Evolutionary conservation across 2,888 invertebrate species (phyloP).

Genomic region (Odontomyia ornata): DNA sequence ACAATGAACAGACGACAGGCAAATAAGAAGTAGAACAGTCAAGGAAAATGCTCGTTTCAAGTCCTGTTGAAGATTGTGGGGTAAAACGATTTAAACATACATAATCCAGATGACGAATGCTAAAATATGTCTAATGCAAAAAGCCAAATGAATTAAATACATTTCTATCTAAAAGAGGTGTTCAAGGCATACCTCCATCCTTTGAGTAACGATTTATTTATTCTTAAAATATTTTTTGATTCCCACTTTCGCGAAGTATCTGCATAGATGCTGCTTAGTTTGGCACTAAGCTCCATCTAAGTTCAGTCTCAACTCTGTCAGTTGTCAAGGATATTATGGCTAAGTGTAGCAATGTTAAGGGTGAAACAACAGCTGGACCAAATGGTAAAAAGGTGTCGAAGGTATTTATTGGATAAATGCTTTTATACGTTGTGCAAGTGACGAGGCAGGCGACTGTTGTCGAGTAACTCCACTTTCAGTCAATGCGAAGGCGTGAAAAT

Average conservation of each 20-base stretch:
- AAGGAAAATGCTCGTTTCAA: constrained; percentile 9
- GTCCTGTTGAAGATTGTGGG: neutral
- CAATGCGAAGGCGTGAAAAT: constrained; percentile 13
- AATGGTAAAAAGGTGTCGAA: constrained; percentile 51
- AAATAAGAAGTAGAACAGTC: constrained; percentile 25
- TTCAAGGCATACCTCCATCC: constrained; percentile 39
- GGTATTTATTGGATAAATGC: constrained; percentile 50
- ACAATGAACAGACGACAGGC: constrained; percentile 33
- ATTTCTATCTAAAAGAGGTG: constrained; percentile 32
- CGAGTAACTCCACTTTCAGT: constrained; percentile 15
- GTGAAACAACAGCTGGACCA: constrained; percentile 50
- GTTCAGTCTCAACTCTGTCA: neutral
- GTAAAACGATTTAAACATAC: constrained; percentile 45
- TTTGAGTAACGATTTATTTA: constrained; percentile 48
- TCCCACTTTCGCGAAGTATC: neutral
- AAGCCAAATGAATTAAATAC: constrained; percentile 50
- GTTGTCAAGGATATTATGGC: constrained; percentile 39
- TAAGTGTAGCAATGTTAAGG: constrained; percentile 45
- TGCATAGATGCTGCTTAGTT: neutral
- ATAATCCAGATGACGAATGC: constrained; percentile 38
- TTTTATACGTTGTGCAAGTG: neutral
- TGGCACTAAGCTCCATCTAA: neutral
- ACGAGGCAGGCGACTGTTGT: neutral
- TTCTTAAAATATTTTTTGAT: constrained; percentile 46
- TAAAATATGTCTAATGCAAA: constrained; percentile 46